phyloP scores from a whole-genome alignment of 2,797 vertebrate genomes.

The Kryptopterus vitreolus region DNA sequence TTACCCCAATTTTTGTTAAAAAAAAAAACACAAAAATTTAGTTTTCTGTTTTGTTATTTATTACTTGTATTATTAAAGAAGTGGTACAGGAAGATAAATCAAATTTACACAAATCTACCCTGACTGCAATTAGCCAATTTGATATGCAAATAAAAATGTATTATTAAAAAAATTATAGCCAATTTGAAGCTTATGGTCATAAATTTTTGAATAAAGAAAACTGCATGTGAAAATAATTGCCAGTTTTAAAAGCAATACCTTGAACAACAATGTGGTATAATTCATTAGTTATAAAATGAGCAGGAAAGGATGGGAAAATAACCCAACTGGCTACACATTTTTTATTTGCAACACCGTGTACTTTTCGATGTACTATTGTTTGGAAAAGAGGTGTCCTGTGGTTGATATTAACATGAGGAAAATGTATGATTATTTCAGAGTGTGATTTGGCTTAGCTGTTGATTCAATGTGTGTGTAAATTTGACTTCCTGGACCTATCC shows the following conservation, averaged over 20 bases:
- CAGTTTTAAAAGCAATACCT: neutral
- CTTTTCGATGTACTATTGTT: neutral
- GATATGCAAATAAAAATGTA: neutral
- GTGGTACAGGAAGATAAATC: neutral
- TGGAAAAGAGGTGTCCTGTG: neutral
- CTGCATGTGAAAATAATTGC: neutral
- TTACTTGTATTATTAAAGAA: neutral
- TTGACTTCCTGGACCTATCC: neutral
- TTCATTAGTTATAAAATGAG: neutral
- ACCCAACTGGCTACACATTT: neutral
- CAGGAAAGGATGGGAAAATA: too few species aligned
- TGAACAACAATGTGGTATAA: neutral
- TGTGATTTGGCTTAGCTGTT: neutral
- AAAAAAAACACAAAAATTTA: too few species aligned
- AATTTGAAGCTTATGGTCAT: neutral
- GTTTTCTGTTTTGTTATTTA: constrained; percentile 7
- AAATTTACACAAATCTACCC: neutral
- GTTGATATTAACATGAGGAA: neutral
- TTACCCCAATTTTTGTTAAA: neutral
- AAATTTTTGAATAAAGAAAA: neutral
- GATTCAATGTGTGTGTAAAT: neutral
- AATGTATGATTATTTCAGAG: neutral
- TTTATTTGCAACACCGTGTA: too few species aligned
- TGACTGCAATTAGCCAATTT: neutral
- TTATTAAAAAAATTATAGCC: too few species aligned